A percentile compares a stretch with the other conserved stretches of the same genome.
These are phyloP conservation scores for Sebastolobus altivelis DNA, from an alignment of 2,797 vertebrate genomes.

Conservation along the genomic window DNA sequence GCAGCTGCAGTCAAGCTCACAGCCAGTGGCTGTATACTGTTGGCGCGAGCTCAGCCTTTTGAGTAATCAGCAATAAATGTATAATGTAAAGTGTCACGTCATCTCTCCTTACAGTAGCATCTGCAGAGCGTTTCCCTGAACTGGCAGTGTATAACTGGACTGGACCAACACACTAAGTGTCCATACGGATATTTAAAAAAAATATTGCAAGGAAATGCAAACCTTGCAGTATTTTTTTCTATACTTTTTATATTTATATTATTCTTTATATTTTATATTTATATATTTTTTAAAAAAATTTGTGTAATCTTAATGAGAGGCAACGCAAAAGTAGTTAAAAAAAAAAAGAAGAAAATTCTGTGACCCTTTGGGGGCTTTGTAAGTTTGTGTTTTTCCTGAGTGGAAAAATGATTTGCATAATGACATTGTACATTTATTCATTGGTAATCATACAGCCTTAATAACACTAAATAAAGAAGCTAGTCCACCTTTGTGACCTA, in stretches of 20 bases:
- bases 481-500: neutral
- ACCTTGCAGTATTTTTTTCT: neutral
- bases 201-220: neutral
- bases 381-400: neutral
- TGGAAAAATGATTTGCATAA: neutral
- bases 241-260: neutral
- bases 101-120: conserved; percentile 4
- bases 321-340: neutral
- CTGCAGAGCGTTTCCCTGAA: neutral
- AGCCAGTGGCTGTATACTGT: neutral
- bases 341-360: neutral
- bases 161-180: neutral
- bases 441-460: neutral
- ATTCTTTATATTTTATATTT: neutral
- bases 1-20: neutral
- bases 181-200: neutral
- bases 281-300: neutral
- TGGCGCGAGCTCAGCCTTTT: neutral
- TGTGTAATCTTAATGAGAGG: neutral
- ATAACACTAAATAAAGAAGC: neutral
- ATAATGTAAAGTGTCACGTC: neutral
- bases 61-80: neutral
- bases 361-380: neutral
- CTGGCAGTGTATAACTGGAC: neutral
- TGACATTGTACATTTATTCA: neutral